These are phyloP conservation scores for Probaryconus sp. DNA, from an alignment of 1,140 invertebrate genomes.

Conservation along the genomic window DNA sequence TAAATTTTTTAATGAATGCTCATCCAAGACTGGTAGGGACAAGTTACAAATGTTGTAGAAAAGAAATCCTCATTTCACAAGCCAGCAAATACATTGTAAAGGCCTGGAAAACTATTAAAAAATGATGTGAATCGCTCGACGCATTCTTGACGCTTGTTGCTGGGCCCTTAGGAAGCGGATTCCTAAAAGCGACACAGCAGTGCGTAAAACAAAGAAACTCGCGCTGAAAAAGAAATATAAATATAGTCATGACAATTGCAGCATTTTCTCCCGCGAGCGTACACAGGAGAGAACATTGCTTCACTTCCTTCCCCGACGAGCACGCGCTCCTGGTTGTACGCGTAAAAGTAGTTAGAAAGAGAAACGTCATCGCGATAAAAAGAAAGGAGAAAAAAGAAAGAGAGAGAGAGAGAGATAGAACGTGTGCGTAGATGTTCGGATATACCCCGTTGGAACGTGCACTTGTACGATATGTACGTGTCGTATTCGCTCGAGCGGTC, in stretches of 20 bases:
- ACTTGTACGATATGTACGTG: slow-evolving; percentile 73
- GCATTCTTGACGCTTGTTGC: not conserved
- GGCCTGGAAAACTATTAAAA: slow-evolving; percentile 25
- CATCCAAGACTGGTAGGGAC: too few relatives aligned
- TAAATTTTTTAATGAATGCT: too few relatives aligned
- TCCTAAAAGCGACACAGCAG: slow-evolving; percentile 40
- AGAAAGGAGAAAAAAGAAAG: slow-evolving; percentile 24
- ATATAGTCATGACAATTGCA: slow-evolving; percentile 47
- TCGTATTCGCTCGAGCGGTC: slow-evolving; percentile 71
- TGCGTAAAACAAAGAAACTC: slow-evolving; percentile 45
- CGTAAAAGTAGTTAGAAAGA: slow-evolving; percentile 38
- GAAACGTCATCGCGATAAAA: slow-evolving; percentile 16
- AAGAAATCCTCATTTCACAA: slow-evolving; percentile 6
- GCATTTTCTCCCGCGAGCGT: slow-evolving; percentile 40
- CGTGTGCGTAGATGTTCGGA: slow-evolving; percentile 66
- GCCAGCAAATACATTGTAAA: slow-evolving; percentile 15
- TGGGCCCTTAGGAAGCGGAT: slow-evolving; percentile 18
- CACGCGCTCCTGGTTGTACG: slow-evolving; percentile 36
- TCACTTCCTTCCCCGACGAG: slow-evolving; percentile 25
- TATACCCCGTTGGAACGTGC: slow-evolving; percentile 65
- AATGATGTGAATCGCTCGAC: slow-evolving; percentile 6
- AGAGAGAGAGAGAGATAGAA: slow-evolving; percentile 5
- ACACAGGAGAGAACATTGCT: slow-evolving; percentile 14
- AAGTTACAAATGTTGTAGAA: too few relatives aligned
- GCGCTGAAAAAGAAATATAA: slow-evolving; percentile 35